Evolutionary conservation across 2,888 invertebrate species (phyloP).

Genomic region (Mythimna ferrago): DNA sequence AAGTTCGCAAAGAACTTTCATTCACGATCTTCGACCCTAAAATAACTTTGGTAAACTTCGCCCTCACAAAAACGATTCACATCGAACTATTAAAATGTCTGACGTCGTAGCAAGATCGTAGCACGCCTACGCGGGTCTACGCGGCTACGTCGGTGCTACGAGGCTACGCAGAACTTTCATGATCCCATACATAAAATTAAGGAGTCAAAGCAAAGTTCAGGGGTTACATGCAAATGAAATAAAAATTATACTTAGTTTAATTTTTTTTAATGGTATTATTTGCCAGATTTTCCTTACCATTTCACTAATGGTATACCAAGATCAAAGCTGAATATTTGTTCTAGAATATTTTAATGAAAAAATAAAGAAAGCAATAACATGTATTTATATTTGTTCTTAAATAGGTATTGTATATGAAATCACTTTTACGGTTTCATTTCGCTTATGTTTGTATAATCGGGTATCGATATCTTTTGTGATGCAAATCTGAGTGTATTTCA

Average conservation of each 20-base stretch:
- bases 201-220: constrained; percentile 12
- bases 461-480: constrained; percentile 81
- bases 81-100: constrained; percentile 10
- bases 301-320: constrained; percentile 20
- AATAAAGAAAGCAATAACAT: constrained; percentile 5
- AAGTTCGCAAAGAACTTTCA: not conserved
- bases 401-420: constrained; percentile 32
- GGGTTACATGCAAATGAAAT: not conserved
- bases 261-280: constrained; percentile 16
- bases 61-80: constrained; percentile 20
- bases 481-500: constrained; percentile 81
- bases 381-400: constrained; percentile 25
- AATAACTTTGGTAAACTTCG: constrained; percentile 3
- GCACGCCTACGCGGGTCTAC: constrained; percentile 26
- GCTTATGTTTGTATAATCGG: constrained; percentile 71
- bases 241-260: constrained; percentile 1
- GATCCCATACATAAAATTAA: constrained; percentile 19
- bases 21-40: not conserved
- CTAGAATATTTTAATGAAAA: constrained; percentile 12
- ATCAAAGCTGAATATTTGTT: constrained; percentile 19
- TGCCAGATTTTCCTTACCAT: constrained; percentile 22
- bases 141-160: not conserved
- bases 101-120: constrained; percentile 27
- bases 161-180: constrained; percentile 15
- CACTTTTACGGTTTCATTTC: constrained; percentile 64